Conservation (phyloP, 2,797 vertebrate genomes). For the Gallinago stenura region DNA sequence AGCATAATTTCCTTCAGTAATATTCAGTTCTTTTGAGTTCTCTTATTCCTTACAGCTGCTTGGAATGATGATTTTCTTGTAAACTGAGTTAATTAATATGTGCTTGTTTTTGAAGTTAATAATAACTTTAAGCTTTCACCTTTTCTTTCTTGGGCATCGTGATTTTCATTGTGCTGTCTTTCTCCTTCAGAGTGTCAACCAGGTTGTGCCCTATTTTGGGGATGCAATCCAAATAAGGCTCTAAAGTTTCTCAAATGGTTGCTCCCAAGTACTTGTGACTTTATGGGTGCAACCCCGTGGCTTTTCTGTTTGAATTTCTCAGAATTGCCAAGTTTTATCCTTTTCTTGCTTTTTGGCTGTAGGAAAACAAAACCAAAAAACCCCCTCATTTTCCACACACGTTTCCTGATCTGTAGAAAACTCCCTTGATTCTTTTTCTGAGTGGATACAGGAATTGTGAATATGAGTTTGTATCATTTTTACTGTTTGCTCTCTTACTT, state of each 20-base stretch:
- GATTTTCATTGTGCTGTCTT: background rate
- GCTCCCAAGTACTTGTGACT: background rate
- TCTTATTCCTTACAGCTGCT: background rate
- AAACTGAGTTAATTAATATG: background rate
- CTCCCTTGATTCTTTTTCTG: background rate
- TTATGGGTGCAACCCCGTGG: background rate
- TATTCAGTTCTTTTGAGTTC: background rate
- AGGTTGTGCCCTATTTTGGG: background rate
- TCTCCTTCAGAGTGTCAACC: background rate
- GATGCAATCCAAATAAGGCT: background rate
- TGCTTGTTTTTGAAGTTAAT: background rate
- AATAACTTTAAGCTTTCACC: background rate
- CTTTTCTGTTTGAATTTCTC: background rate
- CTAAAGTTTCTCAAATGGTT: background rate
- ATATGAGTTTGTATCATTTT: background rate
- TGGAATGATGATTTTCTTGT: background rate
- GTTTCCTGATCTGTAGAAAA: background rate
- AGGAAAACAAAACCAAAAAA: background rate
- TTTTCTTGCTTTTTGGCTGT: background rate
- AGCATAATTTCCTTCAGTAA: background rate
- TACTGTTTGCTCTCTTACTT: background rate
- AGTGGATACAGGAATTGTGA: background rate
- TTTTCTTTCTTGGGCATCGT: background rate
- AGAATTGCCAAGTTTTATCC: background rate
- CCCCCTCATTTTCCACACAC: fast-evolving